Base-by-base conservation (phyloP, 1,140 invertebrate species). In the Varroa destructor region DNA sequence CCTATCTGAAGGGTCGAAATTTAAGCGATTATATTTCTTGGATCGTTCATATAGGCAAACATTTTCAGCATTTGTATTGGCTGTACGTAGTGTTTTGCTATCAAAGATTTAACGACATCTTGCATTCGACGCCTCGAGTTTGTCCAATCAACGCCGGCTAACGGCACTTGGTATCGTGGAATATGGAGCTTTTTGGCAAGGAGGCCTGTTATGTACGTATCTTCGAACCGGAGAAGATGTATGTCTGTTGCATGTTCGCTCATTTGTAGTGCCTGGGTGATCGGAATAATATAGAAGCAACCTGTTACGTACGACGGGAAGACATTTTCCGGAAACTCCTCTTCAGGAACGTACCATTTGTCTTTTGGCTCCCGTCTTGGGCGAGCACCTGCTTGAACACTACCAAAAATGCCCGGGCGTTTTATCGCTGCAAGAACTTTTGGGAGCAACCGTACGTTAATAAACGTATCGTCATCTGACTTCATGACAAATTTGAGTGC, bases 381-480 rank as follows among this genome's bases (percentile, higher is more conserved):
- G 43, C 12, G 14, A 43, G 73, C 42, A 54, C 61, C 61, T 3
- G 12, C 37, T 37, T 67, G 55, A 43, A 72, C 25, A 14, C 6
- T 36, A 72, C 64, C 51, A 43, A 72, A 55, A 8, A 72, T 14
- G 40, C 37, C 72, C 5, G n/a, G 36, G 58, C 42, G 43, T 71
- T 71, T 67, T 40, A 67, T 67, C 37, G 61, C 61, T 36, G 12
- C 61, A 2, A 67, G 61, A 46, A 14, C 46, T 6, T 79, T 79
- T 46, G 91, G 79, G 56, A 92, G 79, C 55, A 82, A 83, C 36
- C 84, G 83, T 14, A 67, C 43, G 72, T 82, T 79, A 4, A 82
- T 74, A 70, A 81, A 74, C 0, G 73, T 74, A 54, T 75, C 75
- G 4, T 75, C 75, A 25, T 75, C 75, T 0, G 72, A 71, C 73